phyloP scores from a whole-genome alignment of 2,113 vertebrate genomes.

The Pica pica region DNA sequence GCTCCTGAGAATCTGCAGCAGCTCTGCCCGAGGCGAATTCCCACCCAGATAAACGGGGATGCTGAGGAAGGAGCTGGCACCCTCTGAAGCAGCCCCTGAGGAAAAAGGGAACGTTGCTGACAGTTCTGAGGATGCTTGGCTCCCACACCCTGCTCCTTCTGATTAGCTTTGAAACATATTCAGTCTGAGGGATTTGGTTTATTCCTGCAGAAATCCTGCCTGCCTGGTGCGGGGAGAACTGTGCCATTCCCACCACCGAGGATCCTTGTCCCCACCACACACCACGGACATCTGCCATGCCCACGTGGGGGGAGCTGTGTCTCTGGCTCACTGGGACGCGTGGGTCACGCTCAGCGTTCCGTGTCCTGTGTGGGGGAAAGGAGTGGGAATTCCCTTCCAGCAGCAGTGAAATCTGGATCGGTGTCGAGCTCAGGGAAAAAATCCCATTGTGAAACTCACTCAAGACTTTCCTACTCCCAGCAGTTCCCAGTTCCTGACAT shows the following conservation, averaged over 20 bases:
- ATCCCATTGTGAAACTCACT: neutral
- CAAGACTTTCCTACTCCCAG: neutral
- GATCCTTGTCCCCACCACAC: neutral
- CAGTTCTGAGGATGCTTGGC: conserved; percentile 6
- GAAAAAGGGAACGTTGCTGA: neutral
- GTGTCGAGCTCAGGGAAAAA: neutral
- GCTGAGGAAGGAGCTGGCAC: conserved; percentile 5
- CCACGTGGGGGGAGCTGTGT: accelerated
- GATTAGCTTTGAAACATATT: neutral
- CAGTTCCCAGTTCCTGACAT: neutral
- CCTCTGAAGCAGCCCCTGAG: neutral
- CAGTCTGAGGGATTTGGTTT: neutral
- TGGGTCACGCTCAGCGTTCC: accelerated
- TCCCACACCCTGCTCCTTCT: neutral
- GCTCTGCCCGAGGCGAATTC: neutral
- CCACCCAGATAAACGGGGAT: neutral
- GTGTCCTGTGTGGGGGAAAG: neutral
- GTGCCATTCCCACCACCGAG: accelerated
- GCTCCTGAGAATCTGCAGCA: neutral
- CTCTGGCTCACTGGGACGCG: accelerated
- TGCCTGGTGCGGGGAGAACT: neutral
- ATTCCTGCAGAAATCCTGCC: neutral
- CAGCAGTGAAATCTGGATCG: accelerated
- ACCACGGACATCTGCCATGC: neutral
- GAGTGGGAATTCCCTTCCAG: neutral